Evolutionary conservation across 2,113 vertebrate genomes (phyloP).

Genomic region (Strigops habroptila): DNA sequence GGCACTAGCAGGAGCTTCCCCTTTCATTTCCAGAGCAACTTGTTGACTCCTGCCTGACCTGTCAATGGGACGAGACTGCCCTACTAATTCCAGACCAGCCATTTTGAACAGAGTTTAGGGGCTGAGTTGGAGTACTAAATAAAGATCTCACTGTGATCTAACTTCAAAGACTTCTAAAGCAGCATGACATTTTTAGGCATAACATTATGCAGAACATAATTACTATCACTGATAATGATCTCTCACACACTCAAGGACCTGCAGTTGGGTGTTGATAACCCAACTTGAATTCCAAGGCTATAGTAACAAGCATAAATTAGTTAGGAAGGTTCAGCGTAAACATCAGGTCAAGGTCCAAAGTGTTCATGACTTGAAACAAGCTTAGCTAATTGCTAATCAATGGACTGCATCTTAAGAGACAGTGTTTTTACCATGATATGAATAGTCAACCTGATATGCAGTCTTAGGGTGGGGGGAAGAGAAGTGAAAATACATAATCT

Average conservation of each 20-base stretch:
- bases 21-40: neutral
- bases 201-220: neutral
- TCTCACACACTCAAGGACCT: neutral
- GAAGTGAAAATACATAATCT: neutral
- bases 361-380: conserved; percentile 21
- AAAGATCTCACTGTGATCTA: neutral
- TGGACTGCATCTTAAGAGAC: neutral
- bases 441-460: neutral
- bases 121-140: neutral
- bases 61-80: neutral
- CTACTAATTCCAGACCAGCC: neutral
- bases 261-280: neutral
- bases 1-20: neutral
- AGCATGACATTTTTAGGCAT: neutral
- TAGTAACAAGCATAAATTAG: neutral
- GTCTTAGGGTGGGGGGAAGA: neutral
- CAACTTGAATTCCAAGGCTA: neutral
- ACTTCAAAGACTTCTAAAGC: neutral
- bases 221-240: neutral
- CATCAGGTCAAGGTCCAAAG: neutral
- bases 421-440: neutral
- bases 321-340: neutral
- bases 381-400: conserved; percentile 31
- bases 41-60: neutral
- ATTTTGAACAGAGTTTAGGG: neutral